These are phyloP conservation scores for Drosophila murphyi DNA, from an alignment of 1,140 invertebrate species.

Conservation along the genomic window DNA sequence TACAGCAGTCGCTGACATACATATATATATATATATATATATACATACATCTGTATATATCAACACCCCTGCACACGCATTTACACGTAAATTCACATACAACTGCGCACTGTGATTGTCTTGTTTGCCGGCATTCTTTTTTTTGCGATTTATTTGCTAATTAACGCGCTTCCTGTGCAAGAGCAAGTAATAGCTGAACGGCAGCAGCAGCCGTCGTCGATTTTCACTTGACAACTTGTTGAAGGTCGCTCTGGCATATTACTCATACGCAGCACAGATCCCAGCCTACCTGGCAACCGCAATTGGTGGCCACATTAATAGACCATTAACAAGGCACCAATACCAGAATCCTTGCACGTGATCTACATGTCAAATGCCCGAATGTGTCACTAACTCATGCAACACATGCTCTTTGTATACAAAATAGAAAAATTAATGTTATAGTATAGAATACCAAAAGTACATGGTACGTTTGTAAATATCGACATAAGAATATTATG, in stretches of 20 bases:
- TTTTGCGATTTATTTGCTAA: constrained; percentile 68
- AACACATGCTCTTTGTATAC: neutral
- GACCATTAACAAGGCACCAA: constrained; percentile 60
- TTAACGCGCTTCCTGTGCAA: constrained; percentile 64
- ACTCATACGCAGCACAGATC: constrained; percentile 57
- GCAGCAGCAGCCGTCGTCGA: constrained; percentile 1
- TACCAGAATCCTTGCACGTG: constrained; percentile 50
- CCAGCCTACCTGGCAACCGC: constrained; percentile 53
- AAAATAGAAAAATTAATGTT: neutral
- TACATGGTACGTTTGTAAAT: neutral
- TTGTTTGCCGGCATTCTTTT: constrained; percentile 61
- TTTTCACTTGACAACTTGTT: constrained; percentile 69
- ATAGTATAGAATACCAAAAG: neutral
- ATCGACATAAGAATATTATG: neutral
- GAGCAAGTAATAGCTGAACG: constrained; percentile 8
- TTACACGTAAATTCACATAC: constrained; percentile 15
- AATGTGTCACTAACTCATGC: neutral
- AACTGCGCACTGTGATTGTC: constrained; percentile 47
- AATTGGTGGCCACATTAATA: constrained; percentile 58
- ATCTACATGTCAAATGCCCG: constrained; percentile 40
- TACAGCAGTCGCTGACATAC: neutral
- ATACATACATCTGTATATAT: constrained; percentile 1
- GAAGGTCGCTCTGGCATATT: constrained; percentile 63
- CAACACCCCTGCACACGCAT: constrained; percentile 15
- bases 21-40: neutral